Evolutionary conservation across 2,888 invertebrate genomes (phyloP).

Genomic region (Scelioninae gen. 2): DNA sequence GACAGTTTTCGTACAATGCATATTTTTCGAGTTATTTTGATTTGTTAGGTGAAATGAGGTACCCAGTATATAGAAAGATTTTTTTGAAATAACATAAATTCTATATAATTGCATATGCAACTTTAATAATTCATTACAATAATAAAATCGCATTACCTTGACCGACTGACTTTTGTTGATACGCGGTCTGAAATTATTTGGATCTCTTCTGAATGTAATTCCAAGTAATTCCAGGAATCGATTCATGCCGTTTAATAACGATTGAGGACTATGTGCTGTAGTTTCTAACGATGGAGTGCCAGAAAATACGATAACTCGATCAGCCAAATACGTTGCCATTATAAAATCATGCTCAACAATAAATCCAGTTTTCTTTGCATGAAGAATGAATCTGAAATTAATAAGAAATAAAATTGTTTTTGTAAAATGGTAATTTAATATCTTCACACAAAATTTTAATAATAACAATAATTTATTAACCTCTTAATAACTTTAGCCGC

Average conservation of each 20-base stretch:
- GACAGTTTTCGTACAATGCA: too few relatives aligned
- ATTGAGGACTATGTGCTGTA: slow-evolving; percentile 93
- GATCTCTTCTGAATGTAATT: slow-evolving; percentile 98
- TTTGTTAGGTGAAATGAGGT: too few relatives aligned
- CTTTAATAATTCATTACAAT: background rate
- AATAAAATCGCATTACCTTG: slow-evolving; percentile 81
- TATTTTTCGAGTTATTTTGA: too few relatives aligned
- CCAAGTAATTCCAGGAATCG: slow-evolving; percentile 95
- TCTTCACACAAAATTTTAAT: background rate
- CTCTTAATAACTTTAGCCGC: slow-evolving; percentile 99
- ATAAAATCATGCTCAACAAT: slow-evolving; percentile 99
- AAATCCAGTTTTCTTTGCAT: slow-evolving; percentile 99
- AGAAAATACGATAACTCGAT: slow-evolving; percentile 98
- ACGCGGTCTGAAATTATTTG: slow-evolving; percentile 98
- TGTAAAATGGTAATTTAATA: too few relatives aligned
- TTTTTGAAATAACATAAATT: too few relatives aligned
- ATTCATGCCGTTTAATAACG: slow-evolving; percentile 98
- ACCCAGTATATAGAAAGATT: too few relatives aligned
- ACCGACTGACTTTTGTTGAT: slow-evolving; percentile 98
- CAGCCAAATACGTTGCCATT: slow-evolving; percentile 99
- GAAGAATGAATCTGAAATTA: slow-evolving; percentile 91
- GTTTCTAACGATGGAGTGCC: slow-evolving; percentile 94
- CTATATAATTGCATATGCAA: background rate
- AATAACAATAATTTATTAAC: slow-evolving; percentile 77
- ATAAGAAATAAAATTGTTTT: too few relatives aligned